Conservation (phyloP, 2,797 vertebrate species). For the Anguilla anguilla region DNA sequence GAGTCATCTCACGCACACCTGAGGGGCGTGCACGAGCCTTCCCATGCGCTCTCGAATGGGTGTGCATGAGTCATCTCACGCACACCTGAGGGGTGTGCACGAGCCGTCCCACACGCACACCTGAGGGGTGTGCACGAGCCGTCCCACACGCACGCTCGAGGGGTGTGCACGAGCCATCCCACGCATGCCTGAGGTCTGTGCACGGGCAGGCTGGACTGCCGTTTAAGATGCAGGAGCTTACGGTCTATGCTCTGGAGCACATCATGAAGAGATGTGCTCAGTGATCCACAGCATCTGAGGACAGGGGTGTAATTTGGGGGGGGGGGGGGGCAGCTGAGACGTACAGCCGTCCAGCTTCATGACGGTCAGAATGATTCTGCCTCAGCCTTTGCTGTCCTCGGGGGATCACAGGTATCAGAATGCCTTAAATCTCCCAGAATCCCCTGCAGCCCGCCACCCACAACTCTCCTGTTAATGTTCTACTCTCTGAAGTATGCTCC, state of each 20-base stretch:
- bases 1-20: too few species aligned
- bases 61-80: background rate
- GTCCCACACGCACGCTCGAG: background rate
- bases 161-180: background rate
- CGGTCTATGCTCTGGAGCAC: background rate
- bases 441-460: background rate
- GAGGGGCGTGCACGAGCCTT: background rate
- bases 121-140: background rate
- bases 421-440: background rate
- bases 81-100: background rate
- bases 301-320: slow-evolving; percentile 3
- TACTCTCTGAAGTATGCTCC: background rate
- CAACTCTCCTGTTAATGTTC: slow-evolving; percentile 5
- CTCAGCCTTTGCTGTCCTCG: background rate
- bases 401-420: background rate
- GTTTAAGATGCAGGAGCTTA: background rate
- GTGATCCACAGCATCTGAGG: background rate
- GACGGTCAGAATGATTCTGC: background rate
- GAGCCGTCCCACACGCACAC: too few species aligned
- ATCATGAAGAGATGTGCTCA: background rate
- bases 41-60: too few species aligned
- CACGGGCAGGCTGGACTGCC: background rate
- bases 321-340: background rate
- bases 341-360: background rate
- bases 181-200: background rate